Base-by-base conservation (phyloP, 92 coral and sea anemone species). In the Desmophyllum pertusum region DNA sequence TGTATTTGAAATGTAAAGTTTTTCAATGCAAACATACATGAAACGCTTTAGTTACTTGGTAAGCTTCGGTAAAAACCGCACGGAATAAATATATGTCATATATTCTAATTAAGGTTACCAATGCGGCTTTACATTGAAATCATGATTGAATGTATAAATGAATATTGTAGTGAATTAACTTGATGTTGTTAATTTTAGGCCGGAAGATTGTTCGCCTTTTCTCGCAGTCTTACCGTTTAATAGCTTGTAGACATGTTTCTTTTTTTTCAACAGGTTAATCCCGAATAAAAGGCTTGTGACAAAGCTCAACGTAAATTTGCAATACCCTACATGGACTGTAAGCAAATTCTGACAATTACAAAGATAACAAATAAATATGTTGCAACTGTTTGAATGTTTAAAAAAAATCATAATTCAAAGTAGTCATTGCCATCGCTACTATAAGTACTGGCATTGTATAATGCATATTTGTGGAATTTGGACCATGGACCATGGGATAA, bases 301-400 rank as follows among this genome's bases (percentile, higher is more conserved):
- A 66, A 37, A 66, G 36, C 71, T 66, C 71, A 10, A 66, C 71
- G 36, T 21, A 66, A 66, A 37, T 66, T 66, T 17, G 21, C 71
- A 35, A 66, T 66, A 33, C 43, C 71, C 42, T 66, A 37, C 71
- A 66, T 27, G 41, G 71, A 31, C 36, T 66, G 71, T 36, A 21
- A 31, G 71, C 41, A n/a, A 66, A 27, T 66, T 66, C 71, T 27
- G 71, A 66, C 71, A 27, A 66, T 66, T n/a, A n/a, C n/a, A n/a
- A 33, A 66, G 71, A 66, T 35, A 11, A 37, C 36, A n/a, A n/a
- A n/a, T n/a, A n/a, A n/a, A 66, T 27, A 6, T 66, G 31, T 27
- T 66, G 71, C 41, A 66, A 66, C 14, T 41, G 21, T 33, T 31
- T 66, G 71, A 37, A 35, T 66, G 71, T n/a, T 66, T 66, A 21